Conservation (phyloP, 1,140 invertebrate species). For the Semibalanus balanoides region DNA sequence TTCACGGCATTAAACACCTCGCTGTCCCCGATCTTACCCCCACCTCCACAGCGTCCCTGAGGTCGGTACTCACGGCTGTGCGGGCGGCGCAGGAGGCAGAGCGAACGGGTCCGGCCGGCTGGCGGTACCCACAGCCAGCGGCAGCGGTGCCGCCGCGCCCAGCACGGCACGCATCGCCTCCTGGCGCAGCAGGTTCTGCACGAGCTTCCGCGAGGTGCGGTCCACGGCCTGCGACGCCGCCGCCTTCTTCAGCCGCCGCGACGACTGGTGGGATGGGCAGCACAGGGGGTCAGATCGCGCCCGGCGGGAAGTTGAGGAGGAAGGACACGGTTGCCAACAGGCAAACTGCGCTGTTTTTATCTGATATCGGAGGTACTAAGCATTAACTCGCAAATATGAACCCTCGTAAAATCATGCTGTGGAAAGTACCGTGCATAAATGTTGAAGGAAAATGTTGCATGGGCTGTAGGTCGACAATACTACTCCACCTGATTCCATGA, state of each 20-base stretch:
- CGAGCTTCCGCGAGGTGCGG: not conserved
- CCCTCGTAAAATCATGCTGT: too few species aligned
- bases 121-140: not conserved
- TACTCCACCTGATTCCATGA: too few species aligned
- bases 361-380: too few species aligned
- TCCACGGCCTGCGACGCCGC: not conserved
- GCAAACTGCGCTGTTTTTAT: too few species aligned
- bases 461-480: too few species aligned
- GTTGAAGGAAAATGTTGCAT: too few species aligned
- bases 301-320: too few species aligned
- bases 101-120: not conserved
- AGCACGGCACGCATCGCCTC: not conserved
- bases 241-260: not conserved
- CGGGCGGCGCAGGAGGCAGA: not conserved
- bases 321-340: too few species aligned
- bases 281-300: not conserved
- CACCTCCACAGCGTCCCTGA: not conserved
- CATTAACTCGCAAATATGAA: too few species aligned
- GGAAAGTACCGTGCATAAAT: too few species aligned
- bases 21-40: too few species aligned
- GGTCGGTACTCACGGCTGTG: not conserved
- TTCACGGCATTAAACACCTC: too few species aligned
- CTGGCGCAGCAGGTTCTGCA: constrained; percentile 2
- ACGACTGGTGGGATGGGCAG: not conserved
- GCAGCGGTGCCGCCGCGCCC: not conserved